These are phyloP conservation scores for Chorisops tibialis DNA, from an alignment of 2,888 invertebrate species.

Conservation along the genomic window DNA sequence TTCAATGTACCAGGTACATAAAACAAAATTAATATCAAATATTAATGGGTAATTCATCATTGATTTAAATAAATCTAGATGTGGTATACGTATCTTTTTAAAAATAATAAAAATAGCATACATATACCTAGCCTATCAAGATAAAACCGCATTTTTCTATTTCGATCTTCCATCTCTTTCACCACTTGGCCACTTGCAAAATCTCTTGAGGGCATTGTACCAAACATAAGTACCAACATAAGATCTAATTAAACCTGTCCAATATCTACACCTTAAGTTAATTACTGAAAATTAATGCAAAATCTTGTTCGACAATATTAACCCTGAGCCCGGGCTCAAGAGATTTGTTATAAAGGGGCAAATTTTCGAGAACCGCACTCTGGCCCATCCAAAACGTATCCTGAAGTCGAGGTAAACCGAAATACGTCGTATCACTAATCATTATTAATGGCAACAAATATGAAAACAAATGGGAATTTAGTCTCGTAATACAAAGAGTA, in stretches of 20 bases:
- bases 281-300: slow-evolving; percentile 24
- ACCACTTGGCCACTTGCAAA: too few relatives aligned
- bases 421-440: slow-evolving; percentile 25
- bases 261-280: slow-evolving; percentile 17
- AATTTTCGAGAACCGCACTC: background rate
- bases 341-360: slow-evolving; percentile 14
- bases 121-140: too few relatives aligned
- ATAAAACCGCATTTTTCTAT: too few relatives aligned
- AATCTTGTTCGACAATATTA: slow-evolving; percentile 25
- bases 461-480: slow-evolving; percentile 26
- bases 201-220: too few relatives aligned
- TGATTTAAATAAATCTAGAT: too few relatives aligned
- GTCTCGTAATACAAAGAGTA: slow-evolving; percentile 14
- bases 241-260: slow-evolving; percentile 26
- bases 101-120: too few relatives aligned
- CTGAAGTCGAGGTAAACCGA: slow-evolving; percentile 9
- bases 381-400: too few relatives aligned
- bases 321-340: slow-evolving; percentile 20
- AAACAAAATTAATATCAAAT: too few relatives aligned
- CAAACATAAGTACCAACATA: slow-evolving; percentile 18
- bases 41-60: too few relatives aligned
- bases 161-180: too few relatives aligned
- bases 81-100: too few relatives aligned
- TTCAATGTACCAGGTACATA: too few relatives aligned
- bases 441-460: slow-evolving; percentile 25